Evolutionary conservation across 2,113 vertebrate genomes (phyloP).

Genomic region (Microtus pennsylvanicus): DNA sequence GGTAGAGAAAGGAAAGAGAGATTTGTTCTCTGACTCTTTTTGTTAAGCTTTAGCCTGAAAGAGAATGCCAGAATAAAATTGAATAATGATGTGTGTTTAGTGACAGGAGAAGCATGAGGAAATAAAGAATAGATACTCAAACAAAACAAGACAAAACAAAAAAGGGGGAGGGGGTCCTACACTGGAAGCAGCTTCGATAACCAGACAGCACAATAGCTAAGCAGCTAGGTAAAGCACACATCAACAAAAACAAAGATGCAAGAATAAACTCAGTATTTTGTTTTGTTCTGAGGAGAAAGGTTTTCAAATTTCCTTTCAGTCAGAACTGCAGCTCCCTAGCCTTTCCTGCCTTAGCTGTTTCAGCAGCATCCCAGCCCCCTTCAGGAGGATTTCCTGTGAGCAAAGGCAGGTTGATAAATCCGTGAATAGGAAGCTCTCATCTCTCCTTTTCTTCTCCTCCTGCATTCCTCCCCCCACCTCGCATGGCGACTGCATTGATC

Average conservation of each 20-base stretch:
- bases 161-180: background rate
- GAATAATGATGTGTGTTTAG: conserved; percentile 81
- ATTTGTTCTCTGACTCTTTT: conserved; percentile 77
- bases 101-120: conserved; percentile 75
- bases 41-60: conserved; percentile 81
- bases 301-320: conserved; percentile 81
- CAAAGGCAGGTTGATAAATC: conserved; percentile 91
- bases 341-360: conserved; percentile 83
- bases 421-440: conserved; percentile 88
- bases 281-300: conserved; percentile 81
- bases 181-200: conserved; percentile 76
- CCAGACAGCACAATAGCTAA: conserved; percentile 81
- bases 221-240: conserved; percentile 80
- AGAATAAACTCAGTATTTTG: conserved; percentile 82
- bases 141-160: conserved; percentile 65
- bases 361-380: conserved; percentile 84
- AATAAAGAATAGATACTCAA: conserved; percentile 70
- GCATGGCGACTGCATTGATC: conserved; percentile 90
- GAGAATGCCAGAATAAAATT: conserved; percentile 76
- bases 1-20: conserved; percentile 64
- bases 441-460: conserved; percentile 84
- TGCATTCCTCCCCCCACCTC: conserved; percentile 81
- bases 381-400: conserved; percentile 85
- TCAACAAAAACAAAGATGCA: conserved; percentile 80
- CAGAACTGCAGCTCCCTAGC: conserved; percentile 76